These are phyloP conservation scores for Stenchaetothrips biformis DNA, from an alignment of 2,888 invertebrate genomes.

Conservation along the genomic window DNA sequence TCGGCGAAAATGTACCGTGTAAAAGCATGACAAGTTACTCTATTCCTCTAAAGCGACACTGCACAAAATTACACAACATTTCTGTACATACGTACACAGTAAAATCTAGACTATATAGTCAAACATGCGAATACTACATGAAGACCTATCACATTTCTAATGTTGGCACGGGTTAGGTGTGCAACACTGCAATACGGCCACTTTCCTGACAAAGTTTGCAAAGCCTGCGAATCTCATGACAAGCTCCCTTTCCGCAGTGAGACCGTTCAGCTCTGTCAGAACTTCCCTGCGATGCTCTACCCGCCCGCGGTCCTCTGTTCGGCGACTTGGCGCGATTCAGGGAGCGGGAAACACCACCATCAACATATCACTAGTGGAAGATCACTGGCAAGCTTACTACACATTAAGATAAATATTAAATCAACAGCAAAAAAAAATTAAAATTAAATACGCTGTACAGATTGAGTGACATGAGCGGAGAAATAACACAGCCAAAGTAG, in stretches of 20 bases:
- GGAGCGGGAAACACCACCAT: background rate
- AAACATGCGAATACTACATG: slow-evolving; percentile 13
- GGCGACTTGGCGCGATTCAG: background rate
- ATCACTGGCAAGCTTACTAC: slow-evolving; percentile 6
- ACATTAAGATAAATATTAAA: slow-evolving; percentile 13
- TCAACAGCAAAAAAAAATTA: slow-evolving; percentile 18
- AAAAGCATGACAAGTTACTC: background rate
- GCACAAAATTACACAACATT: background rate
- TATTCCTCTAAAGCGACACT: background rate
- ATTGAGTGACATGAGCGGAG: background rate
- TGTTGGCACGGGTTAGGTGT: slow-evolving; percentile 8
- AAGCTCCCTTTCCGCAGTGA: too few relatives aligned
- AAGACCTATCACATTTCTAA: slow-evolving; percentile 12
- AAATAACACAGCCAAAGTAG: slow-evolving; percentile 11
- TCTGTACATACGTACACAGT: slow-evolving; percentile 3
- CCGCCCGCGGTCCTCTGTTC: background rate
- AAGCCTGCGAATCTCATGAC: too few relatives aligned
- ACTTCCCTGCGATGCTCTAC: background rate
- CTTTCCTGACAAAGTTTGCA: too few relatives aligned
- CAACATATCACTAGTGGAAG: slow-evolving; percentile 11
- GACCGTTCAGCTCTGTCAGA: too few relatives aligned
- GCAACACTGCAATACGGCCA: background rate
- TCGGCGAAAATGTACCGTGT: background rate
- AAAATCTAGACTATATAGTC: background rate
- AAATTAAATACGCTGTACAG: background rate